These are phyloP conservation scores for Lysiphlebus fabarum DNA, from an alignment of 1,140 invertebrate genomes.

Conservation along the genomic window DNA sequence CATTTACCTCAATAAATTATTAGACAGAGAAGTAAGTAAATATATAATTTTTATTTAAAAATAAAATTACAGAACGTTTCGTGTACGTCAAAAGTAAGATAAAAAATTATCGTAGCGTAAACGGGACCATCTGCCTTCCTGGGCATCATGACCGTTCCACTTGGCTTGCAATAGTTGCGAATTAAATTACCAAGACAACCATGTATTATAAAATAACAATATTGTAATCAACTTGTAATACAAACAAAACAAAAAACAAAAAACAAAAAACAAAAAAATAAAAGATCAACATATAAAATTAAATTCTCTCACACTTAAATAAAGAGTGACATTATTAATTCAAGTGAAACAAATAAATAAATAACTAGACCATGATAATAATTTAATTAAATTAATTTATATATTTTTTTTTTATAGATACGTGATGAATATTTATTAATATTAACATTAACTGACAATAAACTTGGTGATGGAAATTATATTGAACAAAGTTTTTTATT, in stretches of 20 bases:
- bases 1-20: conserved; percentile 81
- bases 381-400: conserved; percentile 4
- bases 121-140: conserved; percentile 27
- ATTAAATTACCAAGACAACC: conserved; percentile 39
- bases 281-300: not conserved
- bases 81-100: conserved; percentile 1
- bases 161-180: conserved; percentile 34
- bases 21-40: conserved; percentile 78
- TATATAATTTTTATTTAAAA: conserved; percentile 3
- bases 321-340: too few species aligned
- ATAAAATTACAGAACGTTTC: conserved; percentile 22
- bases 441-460: conserved; percentile 84
- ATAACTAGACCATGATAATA: conserved; percentile 3
- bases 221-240: too few species aligned
- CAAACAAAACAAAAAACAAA: conserved; percentile 9
- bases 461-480: conserved; percentile 81
- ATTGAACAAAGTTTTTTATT: conserved; percentile 86
- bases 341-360: not conserved
- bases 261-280: conserved; percentile 6
- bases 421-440: conserved; percentile 85
- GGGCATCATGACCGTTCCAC: conserved; percentile 43
- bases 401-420: conserved; percentile 54
- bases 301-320: not conserved
- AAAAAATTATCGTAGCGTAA: conserved; percentile 27
- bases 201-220: conserved; percentile 29